phyloP scores from a whole-genome alignment of 2,113 vertebrate species.

The Myanophis thanlyinensis region DNA sequence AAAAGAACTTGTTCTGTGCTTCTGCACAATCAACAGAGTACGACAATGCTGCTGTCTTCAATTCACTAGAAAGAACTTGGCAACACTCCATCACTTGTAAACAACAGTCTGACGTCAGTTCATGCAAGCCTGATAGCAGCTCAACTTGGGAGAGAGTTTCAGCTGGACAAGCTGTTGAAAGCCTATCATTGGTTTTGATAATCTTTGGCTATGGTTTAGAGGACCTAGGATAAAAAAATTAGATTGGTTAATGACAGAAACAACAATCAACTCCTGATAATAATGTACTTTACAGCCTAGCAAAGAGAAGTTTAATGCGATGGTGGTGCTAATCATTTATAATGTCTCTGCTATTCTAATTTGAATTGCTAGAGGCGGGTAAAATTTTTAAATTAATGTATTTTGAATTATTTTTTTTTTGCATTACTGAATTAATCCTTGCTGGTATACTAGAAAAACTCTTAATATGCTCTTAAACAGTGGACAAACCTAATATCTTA shows the following conservation, averaged over 20 bases:
- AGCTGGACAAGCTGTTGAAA: conserved; percentile 59
- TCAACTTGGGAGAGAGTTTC: conserved; percentile 62
- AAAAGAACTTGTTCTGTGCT: conserved; percentile 57
- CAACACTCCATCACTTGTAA: conserved; percentile 66
- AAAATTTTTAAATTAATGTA: conserved; percentile 44
- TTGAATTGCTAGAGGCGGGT: conserved; percentile 1
- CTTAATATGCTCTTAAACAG: not conserved
- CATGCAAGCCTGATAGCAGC: conserved; percentile 41
- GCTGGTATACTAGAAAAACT: not conserved
- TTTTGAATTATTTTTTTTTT: conserved; percentile 28
- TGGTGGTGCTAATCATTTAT: rapidly evolving
- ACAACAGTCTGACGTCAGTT: conserved; percentile 71
- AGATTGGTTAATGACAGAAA: conserved; percentile 59
- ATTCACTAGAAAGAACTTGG: conserved; percentile 73
- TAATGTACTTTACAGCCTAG: not conserved
- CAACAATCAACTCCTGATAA: conserved; percentile 60
- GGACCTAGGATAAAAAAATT: conserved; percentile 34
- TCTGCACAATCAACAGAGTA: conserved; percentile 49
- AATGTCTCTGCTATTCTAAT: conserved; percentile 23
- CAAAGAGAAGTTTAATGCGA: not conserved
- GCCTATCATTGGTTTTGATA: conserved; percentile 63
- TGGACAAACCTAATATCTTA: not conserved
- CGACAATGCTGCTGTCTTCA: conserved; percentile 59
- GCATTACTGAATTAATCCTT: conserved; percentile 14
- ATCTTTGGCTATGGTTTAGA: conserved; percentile 63